Base-by-base conservation (phyloP, 2,113 vertebrate species). In the Lethenteron reissneri region DNA sequence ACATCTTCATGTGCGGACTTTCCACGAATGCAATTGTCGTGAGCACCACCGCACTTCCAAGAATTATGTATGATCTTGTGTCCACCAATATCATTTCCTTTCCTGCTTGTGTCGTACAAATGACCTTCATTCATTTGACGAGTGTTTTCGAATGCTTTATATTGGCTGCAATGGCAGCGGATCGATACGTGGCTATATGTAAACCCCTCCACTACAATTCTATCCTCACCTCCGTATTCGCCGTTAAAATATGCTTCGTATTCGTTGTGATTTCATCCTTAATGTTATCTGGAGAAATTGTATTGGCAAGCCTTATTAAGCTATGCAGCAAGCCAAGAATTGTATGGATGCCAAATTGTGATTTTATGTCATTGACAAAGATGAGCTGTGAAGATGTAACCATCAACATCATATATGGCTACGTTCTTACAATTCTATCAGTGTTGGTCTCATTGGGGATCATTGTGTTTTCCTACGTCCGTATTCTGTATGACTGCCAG, bases 31-130 rank as follows among this genome's bases (percentile, higher is more conserved):
- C n/a, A 17, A n/a, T 68, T 68, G 25, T 68, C 64, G 64, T n/a
- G n/a, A 68, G n/a, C 64, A 17, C 64, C 11, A 68, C 64, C n/a
- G 10, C 64, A 68, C 64, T 68, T 68, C 64, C 64, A 68, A n/a
- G 64, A 68, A 25, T 68, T 68, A 68, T 68, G 64, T 11, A 68
- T 68, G 25, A 68, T 68, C 8, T 68, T 68, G 25, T 68, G n/a
- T n/a, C 11, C 11, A 25, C n/a, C 25, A 68, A 68, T 25, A 68
- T 25, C 64, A 68, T 68, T 25, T 17, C n/a, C 10, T 68, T 68
- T 68, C 64, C 64, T 17, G 64, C 64, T 25, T 68, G 64, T 68
- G n/a, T 68, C 25, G 25, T 25, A 17, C 64, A 68, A 25, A 68
- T 68, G 64, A 25, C 25, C n/a, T 68, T 68, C 25, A 17, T 9